phyloP scores from a whole-genome alignment of 2,888 invertebrate genomes.

The Pseudococcus viburni region DNA sequence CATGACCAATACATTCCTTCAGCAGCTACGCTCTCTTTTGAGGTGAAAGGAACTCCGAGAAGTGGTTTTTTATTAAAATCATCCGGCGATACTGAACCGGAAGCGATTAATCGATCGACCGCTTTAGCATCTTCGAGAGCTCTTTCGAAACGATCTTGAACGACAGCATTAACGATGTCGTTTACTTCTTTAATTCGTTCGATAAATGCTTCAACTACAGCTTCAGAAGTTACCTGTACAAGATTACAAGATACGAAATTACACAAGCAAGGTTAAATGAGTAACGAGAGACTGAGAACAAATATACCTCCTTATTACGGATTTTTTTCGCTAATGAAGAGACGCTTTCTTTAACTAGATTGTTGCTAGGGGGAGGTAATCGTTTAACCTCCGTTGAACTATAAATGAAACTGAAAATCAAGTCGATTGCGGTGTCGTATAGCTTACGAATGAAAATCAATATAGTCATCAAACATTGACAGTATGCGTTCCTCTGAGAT shows the following conservation, averaged over 20 bases:
- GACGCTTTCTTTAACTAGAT: constrained; percentile 77
- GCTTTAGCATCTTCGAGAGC: constrained; percentile 84
- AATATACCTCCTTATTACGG: constrained; percentile 71
- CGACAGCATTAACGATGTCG: constrained; percentile 84
- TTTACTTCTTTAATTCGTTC: constrained; percentile 85
- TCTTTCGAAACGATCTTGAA: constrained; percentile 83
- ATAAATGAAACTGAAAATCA: constrained; percentile 68
- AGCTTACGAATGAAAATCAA: constrained; percentile 67
- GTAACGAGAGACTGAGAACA: neutral
- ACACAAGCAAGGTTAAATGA: neutral
- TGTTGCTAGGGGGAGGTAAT: constrained; percentile 72
- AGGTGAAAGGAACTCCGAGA: constrained; percentile 92
- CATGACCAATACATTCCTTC: constrained; percentile 79
- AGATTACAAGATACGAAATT: constrained; percentile 68
- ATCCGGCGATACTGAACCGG: constrained; percentile 75
- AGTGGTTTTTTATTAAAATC: constrained; percentile 82
- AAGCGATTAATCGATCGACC: constrained; percentile 80
- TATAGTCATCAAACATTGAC: constrained; percentile 63
- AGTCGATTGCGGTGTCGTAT: constrained; percentile 68
- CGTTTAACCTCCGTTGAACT: constrained; percentile 69
- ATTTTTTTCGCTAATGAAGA: constrained; percentile 79
- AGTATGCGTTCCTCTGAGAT: constrained; percentile 10
- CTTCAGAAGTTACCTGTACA: constrained; percentile 76
- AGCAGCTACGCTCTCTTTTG: constrained; percentile 89
- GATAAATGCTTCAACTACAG: constrained; percentile 82